Evolutionary conservation across 2,113 vertebrate species (phyloP).

Genomic region (Notarius quadriscutis): DNA sequence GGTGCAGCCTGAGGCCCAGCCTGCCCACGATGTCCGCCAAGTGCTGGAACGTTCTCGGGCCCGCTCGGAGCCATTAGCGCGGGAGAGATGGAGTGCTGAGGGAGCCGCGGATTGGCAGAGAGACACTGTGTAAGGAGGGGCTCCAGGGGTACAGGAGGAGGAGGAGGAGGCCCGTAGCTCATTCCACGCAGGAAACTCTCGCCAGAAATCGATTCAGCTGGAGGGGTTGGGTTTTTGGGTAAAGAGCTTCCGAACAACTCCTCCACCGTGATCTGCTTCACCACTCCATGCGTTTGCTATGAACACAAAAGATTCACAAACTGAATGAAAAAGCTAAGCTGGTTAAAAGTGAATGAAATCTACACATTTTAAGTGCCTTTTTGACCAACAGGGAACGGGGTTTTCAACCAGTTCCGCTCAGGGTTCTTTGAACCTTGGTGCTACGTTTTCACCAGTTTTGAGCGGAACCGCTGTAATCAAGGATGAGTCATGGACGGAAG

Average conservation of each 20-base stretch:
- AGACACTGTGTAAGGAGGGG: slow-evolving; percentile 71
- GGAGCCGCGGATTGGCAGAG: slow-evolving; percentile 76
- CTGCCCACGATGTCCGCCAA: slow-evolving; percentile 48
- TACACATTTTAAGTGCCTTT: neutral
- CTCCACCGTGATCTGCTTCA: slow-evolving; percentile 97
- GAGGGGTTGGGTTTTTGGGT: slow-evolving; percentile 81
- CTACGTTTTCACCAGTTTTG: no score
- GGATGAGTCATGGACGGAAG: no score
- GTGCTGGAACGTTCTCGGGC: slow-evolving; percentile 66
- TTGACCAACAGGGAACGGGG: no score
- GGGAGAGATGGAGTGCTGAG: slow-evolving; percentile 77
- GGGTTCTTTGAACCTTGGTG: no score
- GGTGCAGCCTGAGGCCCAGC: slow-evolving; percentile 63
- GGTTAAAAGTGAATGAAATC: neutral
- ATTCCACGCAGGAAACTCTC: slow-evolving; percentile 71
- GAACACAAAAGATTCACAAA: slow-evolving; percentile 31
- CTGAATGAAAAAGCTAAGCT: neutral
- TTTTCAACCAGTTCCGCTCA: no score
- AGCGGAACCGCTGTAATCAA: no score
- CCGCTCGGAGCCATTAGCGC: slow-evolving; percentile 70
- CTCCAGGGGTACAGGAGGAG: slow-evolving; percentile 76
- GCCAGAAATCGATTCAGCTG: slow-evolving; percentile 67
- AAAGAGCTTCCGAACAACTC: slow-evolving; percentile 92
- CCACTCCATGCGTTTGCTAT: slow-evolving; percentile 79
- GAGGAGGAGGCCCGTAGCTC: slow-evolving; percentile 69